Evolutionary conservation across 1,140 invertebrate species (phyloP), one percentile per base, ranked within the genome.

Genomic region (Lamellibrachia luymesi): DNA sequence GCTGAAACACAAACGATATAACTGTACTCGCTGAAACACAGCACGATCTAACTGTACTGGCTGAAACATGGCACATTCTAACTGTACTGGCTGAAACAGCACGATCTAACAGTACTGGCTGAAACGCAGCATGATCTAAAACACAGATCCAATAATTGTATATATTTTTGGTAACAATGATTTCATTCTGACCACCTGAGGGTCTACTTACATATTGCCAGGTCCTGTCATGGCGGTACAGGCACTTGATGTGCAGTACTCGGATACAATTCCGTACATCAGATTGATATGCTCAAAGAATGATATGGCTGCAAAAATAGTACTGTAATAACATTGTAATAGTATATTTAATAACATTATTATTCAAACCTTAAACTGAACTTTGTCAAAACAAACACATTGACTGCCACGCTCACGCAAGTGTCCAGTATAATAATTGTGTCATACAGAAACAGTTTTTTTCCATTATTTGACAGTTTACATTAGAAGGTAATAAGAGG

Each of bases 201-300:
- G 25, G 64, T 92, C 49, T 93, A 96, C 96, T 96, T 97, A 98
- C 98, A 98, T 98, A 97, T 98, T 98, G 95, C 98, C 98, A 92
- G 98, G 99, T 94, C 98, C 98, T 95, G 98, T 98, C 99, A 99
- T 99, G 96, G 99, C 98, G 93, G 98, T 97, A 97, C 99, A 99
- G 95, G 97, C 97, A 94, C 98, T 98, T 96, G 98, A 97, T 94
- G 98, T 99, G 97, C 99, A 99, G 97, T 98, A 99, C 97, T 99
- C 99, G 94, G 98, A 99, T 97, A 99, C 98, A 93, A 98, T 98
- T 96, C 99, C 99, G 97, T 99, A 99, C 95, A 99, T 97, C 96
- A 99, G 97, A 97, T 99, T 99, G 94, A 99, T 98, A 97, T 99
- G 98, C 96, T 99, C 98, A 96, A 99, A 99, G 96, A 99, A 98